These are phyloP conservation scores for Glaucomys volans DNA, from an alignment of 2,113 vertebrate species.

Conservation along the genomic window DNA sequence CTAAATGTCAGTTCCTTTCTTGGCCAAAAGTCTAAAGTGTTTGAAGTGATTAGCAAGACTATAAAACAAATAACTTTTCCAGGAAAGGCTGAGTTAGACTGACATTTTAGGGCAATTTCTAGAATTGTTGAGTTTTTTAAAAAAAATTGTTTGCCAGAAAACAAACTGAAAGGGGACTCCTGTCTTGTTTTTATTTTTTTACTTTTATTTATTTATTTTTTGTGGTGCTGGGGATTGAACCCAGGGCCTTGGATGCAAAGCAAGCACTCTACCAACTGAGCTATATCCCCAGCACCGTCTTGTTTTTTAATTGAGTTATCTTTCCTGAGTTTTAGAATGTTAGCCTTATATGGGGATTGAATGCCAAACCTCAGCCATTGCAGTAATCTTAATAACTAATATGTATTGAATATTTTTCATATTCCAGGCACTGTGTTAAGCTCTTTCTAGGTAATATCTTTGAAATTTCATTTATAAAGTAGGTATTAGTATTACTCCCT, in stretches of 20 bases:
- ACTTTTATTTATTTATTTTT: no score
- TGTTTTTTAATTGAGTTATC: slow-evolving; percentile 49
- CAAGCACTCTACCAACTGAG: no score
- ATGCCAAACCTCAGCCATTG: not conserved
- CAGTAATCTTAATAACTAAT: slow-evolving; percentile 4
- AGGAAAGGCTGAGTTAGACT: not conserved
- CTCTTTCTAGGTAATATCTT: not conserved
- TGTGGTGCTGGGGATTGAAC: no score
- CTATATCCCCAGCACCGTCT: not conserved
- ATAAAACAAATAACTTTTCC: slow-evolving; percentile 52
- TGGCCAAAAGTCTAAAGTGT: not conserved
- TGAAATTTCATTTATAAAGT: slow-evolving; percentile 6
- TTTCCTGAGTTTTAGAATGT: not conserved
- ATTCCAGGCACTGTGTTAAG: not conserved
- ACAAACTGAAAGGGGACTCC: not conserved
- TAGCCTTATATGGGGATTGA: not conserved
- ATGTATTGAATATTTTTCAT: not conserved
- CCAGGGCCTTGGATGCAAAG: no score
- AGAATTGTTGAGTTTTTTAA: not conserved
- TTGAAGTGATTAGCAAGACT: slow-evolving; percentile 32
- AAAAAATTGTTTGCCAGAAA: slow-evolving; percentile 37
- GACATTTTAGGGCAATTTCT: not conserved
- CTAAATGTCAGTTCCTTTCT: not conserved
- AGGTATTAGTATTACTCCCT: not conserved
- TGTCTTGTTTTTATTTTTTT: not conserved